Conservation (phyloP, 1,140 invertebrate species). For the Anoplophora glabripennis region DNA sequence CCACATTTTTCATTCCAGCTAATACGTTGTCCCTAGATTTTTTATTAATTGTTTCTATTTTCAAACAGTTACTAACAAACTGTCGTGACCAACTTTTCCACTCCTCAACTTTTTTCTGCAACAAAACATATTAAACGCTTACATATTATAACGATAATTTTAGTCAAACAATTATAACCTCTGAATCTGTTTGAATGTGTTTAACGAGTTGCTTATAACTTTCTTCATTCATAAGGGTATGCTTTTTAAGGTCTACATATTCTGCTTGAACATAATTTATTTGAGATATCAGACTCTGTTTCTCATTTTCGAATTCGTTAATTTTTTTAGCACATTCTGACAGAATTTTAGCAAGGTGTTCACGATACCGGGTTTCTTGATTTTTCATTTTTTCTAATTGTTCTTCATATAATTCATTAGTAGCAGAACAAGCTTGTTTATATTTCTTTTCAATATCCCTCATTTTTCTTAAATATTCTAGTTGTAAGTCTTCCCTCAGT, state of each 20-base stretch:
- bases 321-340: conserved; percentile 24
- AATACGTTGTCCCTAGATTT: conserved; percentile 24
- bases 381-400: conserved; percentile 20
- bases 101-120: conserved; percentile 25
- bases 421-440: conserved; percentile 20
- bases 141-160: neutral
- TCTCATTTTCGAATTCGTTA: conserved; percentile 20
- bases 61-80: conserved; percentile 27
- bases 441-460: conserved; percentile 27
- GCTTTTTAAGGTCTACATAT: conserved; percentile 17
- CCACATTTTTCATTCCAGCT: conserved; percentile 20
- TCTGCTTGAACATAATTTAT: conserved; percentile 9
- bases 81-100: conserved; percentile 30
- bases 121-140: neutral
- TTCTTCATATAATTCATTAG: conserved; percentile 23
- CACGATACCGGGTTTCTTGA: conserved; percentile 27
- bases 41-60: conserved; percentile 29
- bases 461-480: conserved; percentile 26
- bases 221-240: conserved; percentile 10
- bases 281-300: conserved; percentile 15
- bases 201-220: conserved; percentile 15
- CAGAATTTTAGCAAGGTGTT: conserved; percentile 24
- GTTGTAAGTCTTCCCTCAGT: conserved; percentile 29
- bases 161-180: conserved; percentile 10
- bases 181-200: conserved; percentile 18